phyloP scores from a whole-genome alignment of 2,888 invertebrate species.

The Orchesella flavescens region DNA sequence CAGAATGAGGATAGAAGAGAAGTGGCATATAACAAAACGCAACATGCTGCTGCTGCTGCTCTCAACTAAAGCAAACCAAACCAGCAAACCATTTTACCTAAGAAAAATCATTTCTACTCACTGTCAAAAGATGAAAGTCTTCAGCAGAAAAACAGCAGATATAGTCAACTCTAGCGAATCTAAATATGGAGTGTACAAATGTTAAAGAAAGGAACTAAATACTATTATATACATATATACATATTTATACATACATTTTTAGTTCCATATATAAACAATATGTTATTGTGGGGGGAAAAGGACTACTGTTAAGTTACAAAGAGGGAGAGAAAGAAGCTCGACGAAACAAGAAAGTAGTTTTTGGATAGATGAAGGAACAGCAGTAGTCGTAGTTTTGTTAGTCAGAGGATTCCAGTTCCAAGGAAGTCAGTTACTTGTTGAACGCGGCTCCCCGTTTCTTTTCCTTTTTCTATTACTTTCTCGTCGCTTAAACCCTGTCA shows the following conservation, averaged over 20 bases:
- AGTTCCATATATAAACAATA: not conserved
- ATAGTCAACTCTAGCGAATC: too few species aligned
- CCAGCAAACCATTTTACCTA: too few species aligned
- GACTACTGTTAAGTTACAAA: not conserved
- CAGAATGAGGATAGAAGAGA: too few species aligned
- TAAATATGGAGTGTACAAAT: too few species aligned
- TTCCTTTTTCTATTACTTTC: conserved; percentile 20
- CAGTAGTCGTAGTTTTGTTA: not conserved
- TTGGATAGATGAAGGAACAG: not conserved
- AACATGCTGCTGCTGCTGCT: too few species aligned
- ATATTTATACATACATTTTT: not conserved
- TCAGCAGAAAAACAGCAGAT: too few species aligned
- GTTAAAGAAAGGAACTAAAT: too few species aligned
- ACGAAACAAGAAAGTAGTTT: not conserved
- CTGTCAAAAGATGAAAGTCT: too few species aligned
- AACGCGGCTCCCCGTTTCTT: conserved; percentile 25
- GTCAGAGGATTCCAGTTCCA: not conserved
- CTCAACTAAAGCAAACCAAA: too few species aligned
- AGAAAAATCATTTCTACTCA: too few species aligned
- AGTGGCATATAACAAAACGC: too few species aligned
- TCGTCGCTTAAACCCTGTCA: conserved; percentile 29
- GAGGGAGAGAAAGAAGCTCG: not conserved
- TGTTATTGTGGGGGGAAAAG: not conserved
- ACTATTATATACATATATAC: too few species aligned
- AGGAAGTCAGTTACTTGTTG: conserved; percentile 55